Evolutionary conservation across 2,113 vertebrate species (phyloP), one percentile per base, ranked within the genome.

Genomic region (Maccullochella peelii): DNA sequence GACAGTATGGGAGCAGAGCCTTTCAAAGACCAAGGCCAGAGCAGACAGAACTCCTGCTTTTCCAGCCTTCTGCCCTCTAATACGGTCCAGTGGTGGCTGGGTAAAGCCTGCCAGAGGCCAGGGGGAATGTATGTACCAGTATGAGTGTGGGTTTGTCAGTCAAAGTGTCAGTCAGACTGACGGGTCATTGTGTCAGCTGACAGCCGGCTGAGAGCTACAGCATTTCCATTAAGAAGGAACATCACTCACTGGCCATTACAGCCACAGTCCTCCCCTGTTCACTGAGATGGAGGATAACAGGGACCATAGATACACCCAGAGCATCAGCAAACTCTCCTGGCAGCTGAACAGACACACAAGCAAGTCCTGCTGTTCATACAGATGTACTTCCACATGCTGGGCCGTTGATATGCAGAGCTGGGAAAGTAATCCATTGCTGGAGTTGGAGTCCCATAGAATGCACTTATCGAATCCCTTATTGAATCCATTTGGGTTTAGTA

Each of bases 121-220:
- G 59, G 18, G 40, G 54, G 54, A 15, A 44, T 16, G 63, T 44
- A 40, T 54, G 77, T 57, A 67, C 40, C 36, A 44, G 55, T 61
- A 55, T 11, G 73, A 80, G 52, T 76, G 81, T 83, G 75, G 77
- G 85, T 88, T 89, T 87, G 92, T 86, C 92, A 71, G 88, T 94
- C 90, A 77, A 83, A 42, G 36, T 91, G 91, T 86, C 87, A 90
- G 86, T 11, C 86, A 87, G 70, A 73, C 57, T 86, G 88, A 93
- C 61, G 36, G 82, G 71, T 86, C 93, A 85, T 88, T 89, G 89
- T 91, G 87, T 77, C 36, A 0, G 16, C 77, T 86, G 91, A 87
- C 89, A 90, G 91, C 74, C 20, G 72, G 80, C 87, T 84, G 83
- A 93, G 85, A 73, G 85, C 88, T 90, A 85, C 83, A 86, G 85